Base-by-base conservation (phyloP, 2,113 vertebrate genomes). In the Cochlearius cochlearius region DNA sequence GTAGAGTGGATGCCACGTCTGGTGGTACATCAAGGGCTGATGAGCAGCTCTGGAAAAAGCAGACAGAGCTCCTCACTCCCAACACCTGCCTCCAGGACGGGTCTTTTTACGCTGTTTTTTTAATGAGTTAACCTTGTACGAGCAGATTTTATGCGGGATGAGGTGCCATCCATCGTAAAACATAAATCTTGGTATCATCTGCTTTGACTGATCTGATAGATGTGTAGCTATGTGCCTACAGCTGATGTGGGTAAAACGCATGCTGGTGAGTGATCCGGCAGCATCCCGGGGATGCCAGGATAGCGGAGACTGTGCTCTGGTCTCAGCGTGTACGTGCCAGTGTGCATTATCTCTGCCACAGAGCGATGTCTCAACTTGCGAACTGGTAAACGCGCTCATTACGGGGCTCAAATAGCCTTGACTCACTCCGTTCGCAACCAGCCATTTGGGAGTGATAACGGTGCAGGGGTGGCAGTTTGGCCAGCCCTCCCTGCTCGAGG, bases 301-400 rank as follows among this genome's bases (percentile, higher is more conserved):
- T 43, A 10, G 30, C 2, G 64, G n/a, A 27, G 30, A 21, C 14
- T 10, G 3, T 1, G 17, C 75, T 71, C 62, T 11, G 15, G 20
- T 19, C 56, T 71, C 47, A 30, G 41, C 5, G 0, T 26, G 14
- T 18, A 10, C 23, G 1, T 0, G 4, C 62, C 59, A 27, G 47
- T 3, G 59, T 12, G 60, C 45, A 58, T 79, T 68, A 36, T 25
- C 73, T 56, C 52, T 72, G 19, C n/a, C 22, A 8, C 39, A 25
- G 63, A 86, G 45, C 39, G 32, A 11, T 3, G 11, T 59, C 52
- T 72, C n/a, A 36, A 14, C 64, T 38, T 34, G 22, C 1, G 2
- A 60, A 50, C 43, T n/a, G 58, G 39, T 77, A 10, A 87, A n/a
- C 0, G 1, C 14, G 1, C 32, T n/a, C 13, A 3, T 27, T 36